A percentile compares a stretch with the other conserved stretches of the same genome.
These are phyloP conservation scores for Microctonus hyperodae DNA, from an alignment of 2,888 invertebrate genomes.

Conservation along the genomic window DNA sequence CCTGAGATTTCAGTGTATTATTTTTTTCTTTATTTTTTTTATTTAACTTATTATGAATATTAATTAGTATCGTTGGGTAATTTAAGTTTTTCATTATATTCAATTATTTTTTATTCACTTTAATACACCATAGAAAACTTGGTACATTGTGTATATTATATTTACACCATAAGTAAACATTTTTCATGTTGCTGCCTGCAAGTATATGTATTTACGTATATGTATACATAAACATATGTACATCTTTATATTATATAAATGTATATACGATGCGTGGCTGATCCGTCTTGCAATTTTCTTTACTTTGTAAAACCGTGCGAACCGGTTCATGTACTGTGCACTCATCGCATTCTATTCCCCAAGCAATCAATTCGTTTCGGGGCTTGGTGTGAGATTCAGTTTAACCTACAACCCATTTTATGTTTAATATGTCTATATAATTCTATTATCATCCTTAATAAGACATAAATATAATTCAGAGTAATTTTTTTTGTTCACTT, in stretches of 20 bases:
- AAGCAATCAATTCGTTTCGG: constrained; percentile 39
- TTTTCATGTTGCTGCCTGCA: background rate
- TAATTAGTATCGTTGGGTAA: too few species aligned
- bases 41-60: background rate
- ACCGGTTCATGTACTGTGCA: too few species aligned
- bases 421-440: background rate
- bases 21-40: background rate
- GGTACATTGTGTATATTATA: background rate
- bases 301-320: constrained; percentile 47
- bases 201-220: too few species aligned
- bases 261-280: constrained; percentile 37
- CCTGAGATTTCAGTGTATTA: too few species aligned
- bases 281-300: constrained; percentile 48
- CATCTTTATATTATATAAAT: too few species aligned
- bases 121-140: background rate
- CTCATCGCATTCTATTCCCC: constrained; percentile 1
- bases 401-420: background rate
- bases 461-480: background rate
- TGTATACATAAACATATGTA: too few species aligned
- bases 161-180: background rate
- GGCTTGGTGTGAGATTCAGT: background rate
- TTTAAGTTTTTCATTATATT: background rate
- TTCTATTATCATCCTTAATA: background rate
- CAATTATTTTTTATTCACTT: too few species aligned
- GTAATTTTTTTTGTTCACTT: background rate